These are phyloP conservation scores for Mythimna albipuncta DNA, from an alignment of 2,888 invertebrate species.

Conservation along the genomic window DNA sequence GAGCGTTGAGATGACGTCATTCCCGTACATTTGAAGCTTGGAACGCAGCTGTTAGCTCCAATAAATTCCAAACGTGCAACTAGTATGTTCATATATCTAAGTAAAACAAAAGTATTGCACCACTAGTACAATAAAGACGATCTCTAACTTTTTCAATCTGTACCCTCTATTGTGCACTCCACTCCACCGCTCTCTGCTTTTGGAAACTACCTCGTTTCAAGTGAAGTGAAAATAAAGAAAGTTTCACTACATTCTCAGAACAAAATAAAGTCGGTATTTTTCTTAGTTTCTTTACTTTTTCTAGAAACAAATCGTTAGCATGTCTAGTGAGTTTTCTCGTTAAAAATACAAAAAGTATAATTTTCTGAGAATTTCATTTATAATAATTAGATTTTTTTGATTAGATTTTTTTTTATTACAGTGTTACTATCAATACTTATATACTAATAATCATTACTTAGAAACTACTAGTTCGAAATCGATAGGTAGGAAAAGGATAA, in stretches of 20 bases:
- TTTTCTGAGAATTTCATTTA: too few species aligned
- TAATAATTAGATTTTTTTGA: too few species aligned
- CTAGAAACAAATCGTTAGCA: background rate
- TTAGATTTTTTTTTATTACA: too few species aligned
- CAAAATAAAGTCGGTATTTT: background rate
- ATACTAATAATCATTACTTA: too few species aligned
- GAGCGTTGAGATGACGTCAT: too few species aligned
- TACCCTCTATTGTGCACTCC: background rate
- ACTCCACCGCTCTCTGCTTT: background rate
- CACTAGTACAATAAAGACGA: background rate
- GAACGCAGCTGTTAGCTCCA: background rate
- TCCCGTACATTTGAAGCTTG: too few species aligned
- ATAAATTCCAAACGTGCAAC: background rate
- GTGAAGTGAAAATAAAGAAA: constrained; percentile 2
- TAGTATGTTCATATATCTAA: background rate
- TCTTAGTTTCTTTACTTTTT: background rate
- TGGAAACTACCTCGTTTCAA: constrained; percentile 9
- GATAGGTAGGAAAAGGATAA: too few species aligned
- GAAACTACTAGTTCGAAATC: too few species aligned
- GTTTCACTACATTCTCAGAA: constrained; percentile 1
- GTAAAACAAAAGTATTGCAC: background rate
- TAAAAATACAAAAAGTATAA: background rate
- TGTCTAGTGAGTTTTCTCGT: background rate
- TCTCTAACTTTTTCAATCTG: constrained; percentile 32
- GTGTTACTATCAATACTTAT: background rate